A percentile compares a stretch with the other conserved stretches of the same genome.
Evolutionary conservation across 2,888 invertebrate genomes (phyloP).

Genomic region (Globia sparganii): DNA sequence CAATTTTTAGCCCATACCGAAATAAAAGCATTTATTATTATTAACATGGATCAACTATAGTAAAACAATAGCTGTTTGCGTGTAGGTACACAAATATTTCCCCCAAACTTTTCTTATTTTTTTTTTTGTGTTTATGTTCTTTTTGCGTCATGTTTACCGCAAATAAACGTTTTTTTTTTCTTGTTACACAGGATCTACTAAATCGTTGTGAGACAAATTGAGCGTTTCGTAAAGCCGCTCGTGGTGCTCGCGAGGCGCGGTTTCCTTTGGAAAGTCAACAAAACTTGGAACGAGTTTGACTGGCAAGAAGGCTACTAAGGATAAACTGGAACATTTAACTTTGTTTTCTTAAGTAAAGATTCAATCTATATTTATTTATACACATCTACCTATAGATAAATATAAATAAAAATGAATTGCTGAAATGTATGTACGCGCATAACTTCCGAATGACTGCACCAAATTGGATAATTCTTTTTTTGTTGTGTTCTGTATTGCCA

Average conservation of each 20-base stretch:
- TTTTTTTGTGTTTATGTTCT: too few species aligned
- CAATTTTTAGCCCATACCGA: not conserved
- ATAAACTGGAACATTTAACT: conserved; percentile 26
- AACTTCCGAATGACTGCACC: too few species aligned
- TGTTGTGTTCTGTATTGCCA: too few species aligned
- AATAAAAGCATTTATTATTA: not conserved
- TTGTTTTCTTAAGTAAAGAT: conserved; percentile 13
- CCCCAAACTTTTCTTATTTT: too few species aligned
- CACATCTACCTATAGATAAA: too few species aligned
- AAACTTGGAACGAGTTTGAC: conserved; percentile 45
- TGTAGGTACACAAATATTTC: too few species aligned
- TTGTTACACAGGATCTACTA: not conserved
- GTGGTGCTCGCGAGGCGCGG: conserved; percentile 3
- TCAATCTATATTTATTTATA: not conserved
- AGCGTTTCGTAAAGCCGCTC: conserved; percentile 17
- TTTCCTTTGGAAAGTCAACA: conserved; percentile 57
- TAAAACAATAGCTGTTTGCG: not conserved
- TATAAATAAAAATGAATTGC: too few species aligned
- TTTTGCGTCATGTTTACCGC: too few species aligned
- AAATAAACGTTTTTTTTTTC: too few species aligned
- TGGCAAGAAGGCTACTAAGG: conserved; percentile 18
- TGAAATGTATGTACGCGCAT: too few species aligned
- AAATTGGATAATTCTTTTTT: too few species aligned
- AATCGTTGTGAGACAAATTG: conserved; percentile 30
- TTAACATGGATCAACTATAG: not conserved